A percentile compares a stretch with the other conserved stretches of the same genome.
Conservation (phyloP, 2,888 invertebrate genomes). For the Ornithoptera alexandrae region DNA sequence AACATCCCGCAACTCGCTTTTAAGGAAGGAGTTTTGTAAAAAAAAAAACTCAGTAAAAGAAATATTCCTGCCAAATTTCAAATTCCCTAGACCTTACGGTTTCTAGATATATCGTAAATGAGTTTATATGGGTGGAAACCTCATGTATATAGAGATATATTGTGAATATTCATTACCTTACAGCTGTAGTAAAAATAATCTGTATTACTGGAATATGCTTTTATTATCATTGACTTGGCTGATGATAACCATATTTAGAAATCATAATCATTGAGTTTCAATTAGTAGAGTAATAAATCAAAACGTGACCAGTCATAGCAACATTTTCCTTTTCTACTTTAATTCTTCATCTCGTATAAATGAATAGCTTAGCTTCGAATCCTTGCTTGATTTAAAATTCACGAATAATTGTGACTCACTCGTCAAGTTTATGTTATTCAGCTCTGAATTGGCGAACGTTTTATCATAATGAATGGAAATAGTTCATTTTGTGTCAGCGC, state of each 20-base stretch:
- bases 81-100: no score
- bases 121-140: no score
- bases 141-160: no score
- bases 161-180: no score
- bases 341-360: slow-evolving; percentile 17
- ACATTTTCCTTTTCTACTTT: slow-evolving; percentile 9
- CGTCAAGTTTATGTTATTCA: background rate
- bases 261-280: background rate
- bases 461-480: slow-evolving; percentile 27
- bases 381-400: slow-evolving; percentile 10
- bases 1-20: no score
- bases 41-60: no score
- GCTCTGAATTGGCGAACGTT: slow-evolving; percentile 10
- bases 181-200: background rate
- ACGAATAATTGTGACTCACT: slow-evolving; percentile 16
- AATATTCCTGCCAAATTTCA: no score
- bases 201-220: background rate
- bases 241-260: background rate
- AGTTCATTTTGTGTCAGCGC: slow-evolving; percentile 11
- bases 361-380: slow-evolving; percentile 13
- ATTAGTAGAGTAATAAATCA: slow-evolving; percentile 9
- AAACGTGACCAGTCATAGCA: slow-evolving; percentile 11
- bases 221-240: background rate
- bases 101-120: no score
- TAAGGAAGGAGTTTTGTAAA: no score